Base-by-base conservation (phyloP, 2,888 invertebrate genomes). In the Platypus cylindrus region DNA sequence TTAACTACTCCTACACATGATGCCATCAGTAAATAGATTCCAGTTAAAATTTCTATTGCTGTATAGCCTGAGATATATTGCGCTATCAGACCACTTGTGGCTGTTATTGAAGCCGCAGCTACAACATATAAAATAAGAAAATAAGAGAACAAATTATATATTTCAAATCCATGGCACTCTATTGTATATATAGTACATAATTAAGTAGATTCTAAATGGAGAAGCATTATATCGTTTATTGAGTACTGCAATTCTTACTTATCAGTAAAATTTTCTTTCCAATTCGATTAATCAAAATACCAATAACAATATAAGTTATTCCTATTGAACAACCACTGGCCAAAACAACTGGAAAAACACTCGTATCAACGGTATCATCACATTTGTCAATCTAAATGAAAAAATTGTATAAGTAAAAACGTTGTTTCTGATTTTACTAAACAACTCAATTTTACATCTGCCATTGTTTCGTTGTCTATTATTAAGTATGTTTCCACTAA, bases 211-310 rank as follows among this genome's bases (percentile, higher is more conserved):
- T n/a, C n/a, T n/a, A n/a, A n/a, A n/a, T n/a, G n/a, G n/a, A n/a
- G n/a, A n/a, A n/a, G n/a, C n/a, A n/a, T n/a, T n/a, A n/a, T n/a
- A n/a, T n/a, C n/a, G n/a, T n/a, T n/a, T n/a, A n/a, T n/a, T n/a
- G n/a, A n/a, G n/a, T n/a, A n/a, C n/a, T n/a, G n/a, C n/a, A n/a
- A 29, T n/a, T n/a, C n/a, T 34, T 37, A 16, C 44, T 44, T 17
- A 55, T 37, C 11, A 60, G 39, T 2, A 61, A 37, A 14, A 48
- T 55, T 52, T 71, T 72, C 53, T 77, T 75, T 15, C 77, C 76
- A 0, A 65, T 46, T 1, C 54, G 41, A 41, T 68, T 66, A 13
- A 74, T 60, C 3, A 62, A 33, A 17, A 48, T 37, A 5, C 60
- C 62, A 12, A 57, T 54, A 11, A 53, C 32, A 16, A 61, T 46